phyloP scores from a whole-genome alignment of 2,888 invertebrate genomes.

The Beris morrisii region DNA sequence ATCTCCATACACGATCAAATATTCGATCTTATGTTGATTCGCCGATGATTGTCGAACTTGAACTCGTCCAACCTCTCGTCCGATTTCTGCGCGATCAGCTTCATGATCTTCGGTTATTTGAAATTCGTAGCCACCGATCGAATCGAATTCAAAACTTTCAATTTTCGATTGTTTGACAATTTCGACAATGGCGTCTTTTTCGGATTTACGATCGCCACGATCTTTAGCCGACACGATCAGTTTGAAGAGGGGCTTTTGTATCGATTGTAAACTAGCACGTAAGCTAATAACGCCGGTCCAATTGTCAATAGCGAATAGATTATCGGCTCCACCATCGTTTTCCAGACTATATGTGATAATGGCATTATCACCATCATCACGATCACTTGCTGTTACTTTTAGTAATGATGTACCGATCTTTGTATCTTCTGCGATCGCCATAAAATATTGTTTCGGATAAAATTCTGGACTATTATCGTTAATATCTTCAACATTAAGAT shows the following conservation, averaged over 20 bases:
- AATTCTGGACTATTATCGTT: constrained; percentile 93
- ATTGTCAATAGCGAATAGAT: constrained; percentile 77
- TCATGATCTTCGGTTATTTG: constrained; percentile 80
- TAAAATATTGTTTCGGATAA: constrained; percentile 86
- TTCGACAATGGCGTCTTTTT: constrained; percentile 77
- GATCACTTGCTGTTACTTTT: constrained; percentile 79
- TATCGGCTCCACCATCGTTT: constrained; percentile 68
- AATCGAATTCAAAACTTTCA: constrained; percentile 75
- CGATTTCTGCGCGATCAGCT: constrained; percentile 59
- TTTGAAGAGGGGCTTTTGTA: constrained; percentile 69
- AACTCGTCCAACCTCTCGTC: constrained; percentile 78
- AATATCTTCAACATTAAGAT: constrained; percentile 77
- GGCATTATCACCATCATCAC: constrained; percentile 87
- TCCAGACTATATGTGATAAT: constrained; percentile 76
- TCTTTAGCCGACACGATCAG: constrained; percentile 80
- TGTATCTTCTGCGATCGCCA: constrained; percentile 71
- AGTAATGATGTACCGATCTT: constrained; percentile 67
- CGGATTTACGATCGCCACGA: constrained; percentile 72
- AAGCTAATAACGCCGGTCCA: constrained; percentile 75
- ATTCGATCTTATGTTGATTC: constrained; percentile 63
- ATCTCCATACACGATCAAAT: constrained; percentile 81
- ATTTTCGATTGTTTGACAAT: constrained; percentile 73
- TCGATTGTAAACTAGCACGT: constrained; percentile 65
- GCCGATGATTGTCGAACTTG: constrained; percentile 58
- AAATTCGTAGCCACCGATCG: constrained; percentile 77